Conservation (phyloP, 2,888 invertebrate species). For the Epiblema foenella region DNA sequence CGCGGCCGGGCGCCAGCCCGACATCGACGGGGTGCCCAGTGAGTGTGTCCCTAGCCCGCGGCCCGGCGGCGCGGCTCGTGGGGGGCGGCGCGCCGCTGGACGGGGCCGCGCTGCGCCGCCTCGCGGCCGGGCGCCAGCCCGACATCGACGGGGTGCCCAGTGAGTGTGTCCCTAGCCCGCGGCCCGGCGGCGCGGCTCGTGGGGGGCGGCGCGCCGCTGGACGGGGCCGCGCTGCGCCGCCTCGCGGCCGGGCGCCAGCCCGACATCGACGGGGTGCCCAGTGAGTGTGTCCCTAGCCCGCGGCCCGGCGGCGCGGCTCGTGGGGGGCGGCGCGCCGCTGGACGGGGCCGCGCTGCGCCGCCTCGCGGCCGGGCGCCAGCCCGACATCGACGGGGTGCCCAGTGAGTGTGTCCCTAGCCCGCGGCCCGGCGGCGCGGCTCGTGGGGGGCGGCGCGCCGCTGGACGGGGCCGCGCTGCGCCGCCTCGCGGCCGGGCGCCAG, state of each 20-base stretch:
- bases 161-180: slow-evolving; percentile 39
- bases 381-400: slow-evolving; percentile 33
- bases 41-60: background rate
- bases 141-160: slow-evolving; percentile 73
- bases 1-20: slow-evolving; percentile 67
- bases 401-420: slow-evolving; percentile 48
- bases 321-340: slow-evolving; percentile 88
- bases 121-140: slow-evolving; percentile 68
- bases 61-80: slow-evolving; percentile 79
- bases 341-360: slow-evolving; percentile 93
- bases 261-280: slow-evolving; percentile 42
- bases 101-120: slow-evolving; percentile 92
- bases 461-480: slow-evolving; percentile 92
- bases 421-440: too few relatives aligned
- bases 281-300: slow-evolving; percentile 47
- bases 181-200: too few relatives aligned
- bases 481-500: slow-evolving; percentile 71
- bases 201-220: slow-evolving; percentile 89
- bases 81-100: slow-evolving; percentile 91
- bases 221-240: slow-evolving; percentile 92
- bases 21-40: slow-evolving; percentile 73
- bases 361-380: slow-evolving; percentile 61
- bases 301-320: too few relatives aligned
- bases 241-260: slow-evolving; percentile 61
- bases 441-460: slow-evolving; percentile 88